Evolutionary conservation across 2,888 invertebrate genomes (phyloP), one percentile per base, ranked within the genome.

Genomic region (Euphydryas editha): DNA sequence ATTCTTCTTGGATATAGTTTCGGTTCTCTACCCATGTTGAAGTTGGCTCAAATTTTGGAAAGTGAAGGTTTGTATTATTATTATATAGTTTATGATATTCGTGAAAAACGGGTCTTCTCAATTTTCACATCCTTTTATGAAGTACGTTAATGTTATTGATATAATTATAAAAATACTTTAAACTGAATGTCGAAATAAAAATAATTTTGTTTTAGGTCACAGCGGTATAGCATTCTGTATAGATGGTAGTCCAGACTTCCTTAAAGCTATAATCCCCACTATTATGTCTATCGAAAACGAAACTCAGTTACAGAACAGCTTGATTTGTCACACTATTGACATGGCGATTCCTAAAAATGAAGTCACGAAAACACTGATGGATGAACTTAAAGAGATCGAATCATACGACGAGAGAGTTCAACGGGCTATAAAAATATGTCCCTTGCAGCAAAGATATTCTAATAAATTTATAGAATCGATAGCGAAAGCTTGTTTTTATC

Each of bases 201-300:
- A 2, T 4, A 30, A 30, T 2, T 30, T 30, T 44, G n/a, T 58
- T 55, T 2, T 76, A 92, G 92, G 92, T 73, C 86, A 90, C 73
- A 87, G 80, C n/a, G 96, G 96, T 2, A 91, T 93, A 49, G 76
- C 97, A 1, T 90, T 96, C 76, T 93, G 97, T n/a, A 92, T 99
- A 58, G 99, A 99, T 81, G 98, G 98, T 13, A 94, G 96, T 0
- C 97, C 97, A 0, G 94, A 95, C 39, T 95, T 95, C 78, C 87
- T 97, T 18, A 94, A 94, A 78, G 88, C 92, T 0, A 75, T 95
- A 0, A 77, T 94, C 2, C 87, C 90, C 1, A 87, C 93, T 79
- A 90, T 94, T 3, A 77, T 94, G 11, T 81, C 81, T 42, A 81
- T 84, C 36, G 86, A 86, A 64, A 88, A 87, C 57, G 93, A 94